These are phyloP conservation scores for Lasioglossum baleicum DNA, from an alignment of 1,140 invertebrate genomes.

Conservation along the genomic window DNA sequence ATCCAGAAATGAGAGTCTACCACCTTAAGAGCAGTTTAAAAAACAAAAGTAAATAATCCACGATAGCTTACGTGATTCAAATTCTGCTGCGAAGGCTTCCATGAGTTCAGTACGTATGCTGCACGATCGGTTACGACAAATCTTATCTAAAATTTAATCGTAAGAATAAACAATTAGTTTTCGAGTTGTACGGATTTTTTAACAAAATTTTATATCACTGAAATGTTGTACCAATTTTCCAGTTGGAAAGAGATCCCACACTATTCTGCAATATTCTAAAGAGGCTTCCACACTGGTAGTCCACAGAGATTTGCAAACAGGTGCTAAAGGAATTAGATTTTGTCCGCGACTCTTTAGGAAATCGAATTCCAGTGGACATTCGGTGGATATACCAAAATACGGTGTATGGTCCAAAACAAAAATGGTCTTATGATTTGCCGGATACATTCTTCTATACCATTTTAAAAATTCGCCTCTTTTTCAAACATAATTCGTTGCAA, in stretches of 20 bases:
- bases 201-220: conserved; percentile 19
- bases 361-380: conserved; percentile 94
- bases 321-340: conserved; percentile 86
- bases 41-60: neutral
- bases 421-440: conserved; percentile 94
- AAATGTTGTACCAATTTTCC: conserved; percentile 87
- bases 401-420: conserved; percentile 96
- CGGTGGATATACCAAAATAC: conserved; percentile 92
- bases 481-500: neutral
- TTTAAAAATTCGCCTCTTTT: conserved; percentile 2
- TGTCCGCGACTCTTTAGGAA: conserved; percentile 86
- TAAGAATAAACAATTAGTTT: conserved; percentile 17
- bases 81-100: conserved; percentile 90
- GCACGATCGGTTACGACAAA: conserved; percentile 91
- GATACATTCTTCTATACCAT: conserved; percentile 77
- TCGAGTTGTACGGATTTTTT: conserved; percentile 8
- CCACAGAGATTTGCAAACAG: conserved; percentile 95
- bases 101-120: conserved; percentile 90
- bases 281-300: conserved; percentile 96
- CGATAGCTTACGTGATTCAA: conserved; percentile 85
- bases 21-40: neutral
- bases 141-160: conserved; percentile 83
- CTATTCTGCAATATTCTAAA: conserved; percentile 96
- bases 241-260: conserved; percentile 96
- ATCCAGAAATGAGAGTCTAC: too few species aligned